phyloP scores from a whole-genome alignment of 2,797 vertebrate species.

The Macroramphosus scolopax region DNA sequence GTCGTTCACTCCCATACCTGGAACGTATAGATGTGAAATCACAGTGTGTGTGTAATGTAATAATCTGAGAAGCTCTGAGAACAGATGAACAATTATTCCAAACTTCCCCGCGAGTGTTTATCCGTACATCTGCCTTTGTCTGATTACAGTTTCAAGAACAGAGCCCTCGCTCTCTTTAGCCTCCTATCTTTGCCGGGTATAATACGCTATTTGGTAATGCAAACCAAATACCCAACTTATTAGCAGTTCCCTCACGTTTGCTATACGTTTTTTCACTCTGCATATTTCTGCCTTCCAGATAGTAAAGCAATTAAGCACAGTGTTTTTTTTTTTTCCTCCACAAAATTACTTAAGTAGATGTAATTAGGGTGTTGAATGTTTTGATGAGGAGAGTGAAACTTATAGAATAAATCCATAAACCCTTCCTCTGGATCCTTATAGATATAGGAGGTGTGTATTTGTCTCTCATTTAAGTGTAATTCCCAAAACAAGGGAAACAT shows the following conservation, averaged over 20 bases:
- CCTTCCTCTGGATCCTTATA: conserved; percentile 23
- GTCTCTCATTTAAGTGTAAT: conserved; percentile 10
- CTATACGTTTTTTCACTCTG: conserved; percentile 77
- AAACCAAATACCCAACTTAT: conserved; percentile 78
- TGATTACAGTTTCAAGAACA: conserved; percentile 67
- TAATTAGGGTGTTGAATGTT: conserved; percentile 75
- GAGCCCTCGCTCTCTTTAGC: conserved; percentile 55
- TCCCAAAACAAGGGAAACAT: background rate
- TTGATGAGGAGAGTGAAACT: conserved; percentile 71
- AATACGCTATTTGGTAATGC: conserved; percentile 69
- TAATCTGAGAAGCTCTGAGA: conserved; percentile 7
- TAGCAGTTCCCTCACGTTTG: conserved; percentile 77
- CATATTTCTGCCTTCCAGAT: conserved; percentile 81
- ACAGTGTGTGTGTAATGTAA: conserved; percentile 10
- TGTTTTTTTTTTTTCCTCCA: conserved; percentile 49
- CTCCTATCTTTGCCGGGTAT: conserved; percentile 59
- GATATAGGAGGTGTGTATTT: conserved; percentile 31
- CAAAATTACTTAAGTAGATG: conserved; percentile 79
- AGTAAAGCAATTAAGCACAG: conserved; percentile 83
- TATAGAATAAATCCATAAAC: conserved; percentile 64
- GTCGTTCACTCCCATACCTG: conserved; percentile 28
- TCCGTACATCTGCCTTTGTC: conserved; percentile 68
- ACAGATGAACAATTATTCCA: conserved; percentile 51
- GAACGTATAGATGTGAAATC: conserved; percentile 38
- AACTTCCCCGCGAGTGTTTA: conserved; percentile 64